phyloP scores from a whole-genome alignment of 2,888 invertebrate species.

The Scrobipalpa atriplicella region DNA sequence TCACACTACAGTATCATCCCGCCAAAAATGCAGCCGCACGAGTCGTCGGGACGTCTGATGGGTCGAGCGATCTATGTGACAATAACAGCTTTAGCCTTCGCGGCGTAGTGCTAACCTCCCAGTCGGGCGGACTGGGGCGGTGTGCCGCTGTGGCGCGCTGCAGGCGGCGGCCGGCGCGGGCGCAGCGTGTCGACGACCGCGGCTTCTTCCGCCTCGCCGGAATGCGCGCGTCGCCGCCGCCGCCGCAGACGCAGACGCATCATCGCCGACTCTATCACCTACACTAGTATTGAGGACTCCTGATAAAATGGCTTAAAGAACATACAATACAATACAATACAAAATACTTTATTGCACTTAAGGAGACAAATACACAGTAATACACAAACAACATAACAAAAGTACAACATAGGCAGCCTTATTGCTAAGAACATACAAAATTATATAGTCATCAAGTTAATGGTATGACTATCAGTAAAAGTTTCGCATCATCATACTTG shows the following conservation, averaged over 20 bases:
- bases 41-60: neutral
- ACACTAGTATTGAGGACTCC: neutral
- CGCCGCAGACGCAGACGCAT: constrained; percentile 32
- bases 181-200: constrained; percentile 46
- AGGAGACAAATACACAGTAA: no score
- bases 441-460: no score
- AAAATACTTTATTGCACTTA: no score
- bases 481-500: no score
- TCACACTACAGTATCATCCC: neutral
- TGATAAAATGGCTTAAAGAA: neutral
- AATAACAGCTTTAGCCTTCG: neutral
- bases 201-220: constrained; percentile 44
- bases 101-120: neutral
- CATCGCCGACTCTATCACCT: constrained; percentile 4
- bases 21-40: neutral
- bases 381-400: no score
- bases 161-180: constrained; percentile 48
- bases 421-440: no score
- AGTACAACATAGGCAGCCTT: no score
- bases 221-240: constrained; percentile 40
- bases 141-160: constrained; percentile 28
- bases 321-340: no score
- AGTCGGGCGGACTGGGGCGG: neutral
- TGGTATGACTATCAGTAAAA: no score
- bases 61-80: constrained; percentile 5